A percentile compares a stretch with the other conserved stretches of the same genome.
phyloP scores from a whole-genome alignment of 2,113 vertebrate species.

The Macaca nemestrina region DNA sequence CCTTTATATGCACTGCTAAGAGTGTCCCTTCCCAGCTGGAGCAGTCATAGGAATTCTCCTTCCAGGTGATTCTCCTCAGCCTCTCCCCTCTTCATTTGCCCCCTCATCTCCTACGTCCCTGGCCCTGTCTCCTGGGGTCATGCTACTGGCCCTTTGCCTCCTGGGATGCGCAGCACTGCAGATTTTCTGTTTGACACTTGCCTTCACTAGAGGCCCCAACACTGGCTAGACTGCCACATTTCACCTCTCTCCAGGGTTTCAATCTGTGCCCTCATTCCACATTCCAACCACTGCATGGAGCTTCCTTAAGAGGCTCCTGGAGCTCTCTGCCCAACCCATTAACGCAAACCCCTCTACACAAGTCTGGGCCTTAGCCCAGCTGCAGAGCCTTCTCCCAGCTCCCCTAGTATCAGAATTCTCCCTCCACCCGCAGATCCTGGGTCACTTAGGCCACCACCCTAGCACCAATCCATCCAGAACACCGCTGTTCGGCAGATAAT shows the following conservation, averaged over 20 bases:
- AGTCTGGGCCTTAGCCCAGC: not conserved
- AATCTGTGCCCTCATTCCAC: not conserved
- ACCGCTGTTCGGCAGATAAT: not conserved
- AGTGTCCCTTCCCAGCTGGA: not conserved
- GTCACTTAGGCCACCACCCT: not conserved
- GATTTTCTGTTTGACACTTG: not conserved
- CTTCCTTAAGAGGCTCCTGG: not conserved
- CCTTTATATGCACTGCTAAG: not conserved
- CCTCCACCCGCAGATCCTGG: not conserved
- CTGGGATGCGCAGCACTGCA: not conserved
- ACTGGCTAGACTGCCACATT: not conserved
- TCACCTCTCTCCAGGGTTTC: not conserved
- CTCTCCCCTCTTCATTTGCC: not conserved
- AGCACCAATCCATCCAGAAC: not conserved
- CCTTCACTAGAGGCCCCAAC: not conserved
- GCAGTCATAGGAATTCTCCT: not conserved
- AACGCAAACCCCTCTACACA: not conserved
- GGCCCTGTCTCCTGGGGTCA: not conserved
- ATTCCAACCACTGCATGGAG: fast-evolving
- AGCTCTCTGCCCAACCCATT: not conserved
- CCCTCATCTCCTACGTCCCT: fast-evolving
- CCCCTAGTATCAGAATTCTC: not conserved
- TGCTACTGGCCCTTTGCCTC: not conserved
- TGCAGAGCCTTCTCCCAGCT: no score
- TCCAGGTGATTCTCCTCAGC: not conserved